Percentiles rank a stretch among this genome's conserved stretches.
phyloP scores from a whole-genome alignment of 2,113 vertebrate genomes.

The Embiotoca jacksoni region DNA sequence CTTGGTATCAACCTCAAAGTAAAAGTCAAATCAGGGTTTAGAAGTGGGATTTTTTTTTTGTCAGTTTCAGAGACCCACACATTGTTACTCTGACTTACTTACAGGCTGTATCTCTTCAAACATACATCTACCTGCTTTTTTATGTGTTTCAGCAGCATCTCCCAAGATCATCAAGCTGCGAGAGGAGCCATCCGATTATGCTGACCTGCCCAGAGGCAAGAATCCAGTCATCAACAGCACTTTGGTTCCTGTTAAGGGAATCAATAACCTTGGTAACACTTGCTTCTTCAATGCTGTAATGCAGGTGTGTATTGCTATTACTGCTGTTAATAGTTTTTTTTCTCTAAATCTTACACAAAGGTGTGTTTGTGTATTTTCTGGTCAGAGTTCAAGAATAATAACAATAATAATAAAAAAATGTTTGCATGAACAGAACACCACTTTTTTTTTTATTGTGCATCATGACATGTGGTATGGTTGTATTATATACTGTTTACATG shows the following conservation, averaged over 20 bases:
- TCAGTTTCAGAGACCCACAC: neutral
- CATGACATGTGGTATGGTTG: too few relatives aligned
- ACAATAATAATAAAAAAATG: neutral
- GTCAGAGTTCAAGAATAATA: neutral
- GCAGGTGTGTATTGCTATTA: slow-evolving; percentile 86
- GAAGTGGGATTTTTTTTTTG: neutral
- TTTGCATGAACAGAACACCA: neutral
- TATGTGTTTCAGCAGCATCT: slow-evolving; percentile 80
- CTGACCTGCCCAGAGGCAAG: slow-evolving; percentile 86
- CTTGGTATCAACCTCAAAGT: neutral
- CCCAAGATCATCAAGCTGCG: slow-evolving; percentile 90
- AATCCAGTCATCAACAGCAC: slow-evolving; percentile 79
- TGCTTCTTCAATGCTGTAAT: slow-evolving; percentile 99
- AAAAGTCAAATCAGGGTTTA: neutral
- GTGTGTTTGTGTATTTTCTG: neutral
- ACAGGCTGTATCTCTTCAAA: neutral
- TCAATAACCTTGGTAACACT: slow-evolving; percentile 96
- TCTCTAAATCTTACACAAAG: too few relatives aligned
- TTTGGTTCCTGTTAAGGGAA: slow-evolving; percentile 93
- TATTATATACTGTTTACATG: neutral
- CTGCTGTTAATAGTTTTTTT: neutral
- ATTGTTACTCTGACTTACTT: neutral
- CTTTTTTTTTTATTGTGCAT: too few relatives aligned
- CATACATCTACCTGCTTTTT: neutral
- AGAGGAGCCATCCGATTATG: slow-evolving; percentile 88